Base-by-base conservation (phyloP, 53 echinoderm and acorn worm genomes). In the Apostichopus leukothele region DNA sequence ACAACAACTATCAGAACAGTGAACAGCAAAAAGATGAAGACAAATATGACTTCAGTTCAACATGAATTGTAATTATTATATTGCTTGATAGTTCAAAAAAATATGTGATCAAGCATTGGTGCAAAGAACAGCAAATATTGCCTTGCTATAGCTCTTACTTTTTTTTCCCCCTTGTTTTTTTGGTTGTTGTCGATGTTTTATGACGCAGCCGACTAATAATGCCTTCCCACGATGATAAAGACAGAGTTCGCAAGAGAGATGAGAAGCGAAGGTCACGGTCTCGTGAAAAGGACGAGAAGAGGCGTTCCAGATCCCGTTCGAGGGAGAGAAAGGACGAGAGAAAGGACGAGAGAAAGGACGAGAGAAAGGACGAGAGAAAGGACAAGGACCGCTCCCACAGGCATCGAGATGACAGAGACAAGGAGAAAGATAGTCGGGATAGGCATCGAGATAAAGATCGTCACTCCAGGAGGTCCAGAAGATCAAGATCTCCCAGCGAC, bases 361-460 rank as follows among this genome's bases (percentile, higher is more conserved):
- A 81, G 54, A 16, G 55, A 53, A 81, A 81, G 81, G 89, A 91
- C 59, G 52, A 81, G 19, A 16, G 55, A 53, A 81, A 81, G 81
- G 89, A 91, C 59, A 67, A 79, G 50, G 92, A 92, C 50, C 63
- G 96, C 6, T 51, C 39, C 39, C 87, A 91, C 19, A 67, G 93
- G 78, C 92, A 92, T 22, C 86, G 96, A 18, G 93, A 95, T 52
- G 89, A 92, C 12, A 88, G 79, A 16, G 89, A 89, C 60, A 90
- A 88, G 59, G 87, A 92, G 13, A 27, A 75, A 52, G 86, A 90
- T 78, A 78, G 92, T 14, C 76, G 86, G 19, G 68, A 85, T 12
- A 66, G 84, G 68, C 86, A 91, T 20, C 90, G 93, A 9, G 92
- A 94, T 61, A 83, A 91, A 53, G 91, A 92, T 5, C 71, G 89